phyloP scores from a whole-genome alignment of 2,797 vertebrate genomes.

The Galagoides demidoff region DNA sequence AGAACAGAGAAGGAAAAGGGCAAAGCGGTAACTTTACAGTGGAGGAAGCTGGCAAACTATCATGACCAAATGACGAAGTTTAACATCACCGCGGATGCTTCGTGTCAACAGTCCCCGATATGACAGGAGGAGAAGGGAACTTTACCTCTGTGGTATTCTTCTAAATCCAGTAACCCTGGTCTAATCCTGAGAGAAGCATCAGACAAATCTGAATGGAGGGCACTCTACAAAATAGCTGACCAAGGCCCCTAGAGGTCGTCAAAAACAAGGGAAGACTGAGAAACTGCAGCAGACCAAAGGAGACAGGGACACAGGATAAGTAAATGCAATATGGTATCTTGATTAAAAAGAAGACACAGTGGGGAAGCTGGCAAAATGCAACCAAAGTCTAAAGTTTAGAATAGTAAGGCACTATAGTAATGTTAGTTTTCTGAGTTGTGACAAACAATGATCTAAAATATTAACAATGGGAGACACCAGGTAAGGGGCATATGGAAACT shows the following conservation, averaged over 20 bases:
- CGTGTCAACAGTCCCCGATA: neutral
- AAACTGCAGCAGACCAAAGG: neutral
- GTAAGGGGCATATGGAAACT: fast-evolving
- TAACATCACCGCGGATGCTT: neutral
- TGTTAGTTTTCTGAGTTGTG: neutral
- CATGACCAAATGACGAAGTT: neutral
- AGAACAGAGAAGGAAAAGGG: neutral
- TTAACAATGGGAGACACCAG: neutral
- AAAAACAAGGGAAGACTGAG: neutral
- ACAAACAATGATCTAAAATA: neutral
- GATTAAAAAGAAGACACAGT: neutral
- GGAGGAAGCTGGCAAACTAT: neutral
- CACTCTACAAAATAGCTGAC: neutral
- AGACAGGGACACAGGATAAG: neutral
- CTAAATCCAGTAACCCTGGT: neutral
- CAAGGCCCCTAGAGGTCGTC: neutral
- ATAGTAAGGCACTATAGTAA: fast-evolving
- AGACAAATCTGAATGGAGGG: neutral
- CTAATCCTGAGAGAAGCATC: neutral
- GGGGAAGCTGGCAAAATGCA: neutral
- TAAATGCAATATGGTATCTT: neutral
- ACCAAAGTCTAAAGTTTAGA: neutral
- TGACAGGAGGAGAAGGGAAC: neutral
- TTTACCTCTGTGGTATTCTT: neutral
- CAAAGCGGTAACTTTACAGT: neutral